phyloP scores from a whole-genome alignment of 2,888 invertebrate genomes.

The Bruchidius siliquastri region DNA sequence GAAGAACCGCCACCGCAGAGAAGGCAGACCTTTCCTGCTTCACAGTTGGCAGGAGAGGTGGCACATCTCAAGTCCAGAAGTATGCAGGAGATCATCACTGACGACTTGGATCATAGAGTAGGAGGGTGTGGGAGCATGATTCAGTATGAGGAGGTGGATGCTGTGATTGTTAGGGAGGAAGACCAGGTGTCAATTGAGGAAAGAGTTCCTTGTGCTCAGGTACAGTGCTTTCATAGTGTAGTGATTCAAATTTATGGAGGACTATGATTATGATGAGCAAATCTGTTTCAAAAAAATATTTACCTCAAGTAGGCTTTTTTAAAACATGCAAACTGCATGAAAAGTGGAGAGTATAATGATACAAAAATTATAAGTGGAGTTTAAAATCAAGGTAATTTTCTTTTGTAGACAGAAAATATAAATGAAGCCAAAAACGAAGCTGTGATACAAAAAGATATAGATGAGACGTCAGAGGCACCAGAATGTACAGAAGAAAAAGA shows the following conservation, averaged over 20 bases:
- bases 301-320: no score
- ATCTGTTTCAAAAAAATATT: no score
- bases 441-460: not conserved
- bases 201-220: constrained; percentile 1
- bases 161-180: not conserved
- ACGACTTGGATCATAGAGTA: constrained; percentile 53
- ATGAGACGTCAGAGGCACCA: not conserved
- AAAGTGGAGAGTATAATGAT: no score
- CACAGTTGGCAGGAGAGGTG: constrained; percentile 45
- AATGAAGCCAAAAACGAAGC: not conserved
- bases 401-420: not conserved
- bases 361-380: no score
- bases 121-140: not conserved
- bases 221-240: not conserved
- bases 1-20: constrained; percentile 50
- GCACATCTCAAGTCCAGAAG: constrained; percentile 72
- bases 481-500: not conserved
- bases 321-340: no score
- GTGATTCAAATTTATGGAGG: no score
- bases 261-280: no score
- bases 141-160: constrained; percentile 6
- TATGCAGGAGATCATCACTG: constrained; percentile 75
- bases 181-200: constrained; percentile 6
- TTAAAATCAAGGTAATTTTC: not conserved
- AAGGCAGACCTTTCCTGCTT: constrained; percentile 51